A percentile compares a stretch with the other conserved stretches of the same genome.
phyloP scores from a whole-genome alignment of 2,888 invertebrate genomes.

The Lycia hirtaria region DNA sequence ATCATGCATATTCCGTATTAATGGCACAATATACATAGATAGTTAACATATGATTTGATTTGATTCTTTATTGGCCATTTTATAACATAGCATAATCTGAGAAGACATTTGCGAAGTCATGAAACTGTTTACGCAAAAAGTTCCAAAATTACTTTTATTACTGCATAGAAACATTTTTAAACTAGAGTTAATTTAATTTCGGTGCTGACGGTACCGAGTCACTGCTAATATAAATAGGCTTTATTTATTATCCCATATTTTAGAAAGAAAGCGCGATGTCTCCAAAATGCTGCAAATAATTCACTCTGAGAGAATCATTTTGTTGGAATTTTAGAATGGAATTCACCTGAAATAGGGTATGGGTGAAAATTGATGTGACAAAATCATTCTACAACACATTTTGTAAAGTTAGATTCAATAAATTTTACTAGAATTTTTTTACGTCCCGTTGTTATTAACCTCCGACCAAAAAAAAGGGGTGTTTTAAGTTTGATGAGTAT shows the following conservation, averaged over 20 bases:
- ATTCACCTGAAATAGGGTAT: no score
- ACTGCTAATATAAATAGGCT: conserved; percentile 17
- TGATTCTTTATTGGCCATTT: no score
- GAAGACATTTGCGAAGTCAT: background rate
- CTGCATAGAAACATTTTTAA: conserved; percentile 8
- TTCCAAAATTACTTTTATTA: conserved; percentile 5
- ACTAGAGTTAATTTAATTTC: conserved; percentile 7
- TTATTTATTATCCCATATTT: conserved; percentile 23
- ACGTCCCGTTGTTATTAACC: no score
- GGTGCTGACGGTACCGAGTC: conserved; percentile 15
- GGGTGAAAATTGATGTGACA: no score
- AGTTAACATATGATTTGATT: no score
- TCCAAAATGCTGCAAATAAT: conserved; percentile 9
- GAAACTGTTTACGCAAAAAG: conserved; percentile 13
- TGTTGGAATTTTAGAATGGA: conserved; percentile 1
- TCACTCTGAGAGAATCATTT: conserved; percentile 8
- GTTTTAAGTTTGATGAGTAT: no score
- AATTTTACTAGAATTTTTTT: no score
- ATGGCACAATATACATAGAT: no score
- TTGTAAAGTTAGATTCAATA: no score
- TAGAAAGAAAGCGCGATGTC: conserved; percentile 11
- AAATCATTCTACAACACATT: no score
- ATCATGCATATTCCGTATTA: no score
- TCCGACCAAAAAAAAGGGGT: no score
- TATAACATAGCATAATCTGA: background rate